phyloP scores from a whole-genome alignment of 2,797 vertebrate genomes.

The Coregonus suidteri region DNA sequence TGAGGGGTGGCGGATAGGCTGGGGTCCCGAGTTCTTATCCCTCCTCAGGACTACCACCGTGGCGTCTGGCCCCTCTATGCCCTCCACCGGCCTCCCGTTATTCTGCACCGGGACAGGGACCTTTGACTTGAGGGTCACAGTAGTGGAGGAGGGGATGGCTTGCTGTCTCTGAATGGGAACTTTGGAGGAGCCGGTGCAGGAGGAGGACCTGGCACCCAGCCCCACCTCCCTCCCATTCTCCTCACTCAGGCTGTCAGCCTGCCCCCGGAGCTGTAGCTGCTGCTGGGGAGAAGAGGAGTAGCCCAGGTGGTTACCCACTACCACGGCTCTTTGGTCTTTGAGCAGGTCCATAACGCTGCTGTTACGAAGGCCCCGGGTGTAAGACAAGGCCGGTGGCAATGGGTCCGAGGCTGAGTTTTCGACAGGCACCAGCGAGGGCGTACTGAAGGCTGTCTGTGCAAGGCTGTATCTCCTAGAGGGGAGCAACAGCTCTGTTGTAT shows the following conservation, averaged over 20 bases:
- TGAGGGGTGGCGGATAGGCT: slow-evolving; percentile 86
- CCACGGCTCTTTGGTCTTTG: slow-evolving; percentile 88
- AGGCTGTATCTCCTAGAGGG: slow-evolving; percentile 72
- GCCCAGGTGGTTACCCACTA: slow-evolving; percentile 78
- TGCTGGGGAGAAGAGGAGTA: slow-evolving; percentile 72
- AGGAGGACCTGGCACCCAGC: slow-evolving; percentile 67
- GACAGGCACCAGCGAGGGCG: slow-evolving; percentile 75
- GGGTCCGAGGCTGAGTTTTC: slow-evolving; percentile 76
- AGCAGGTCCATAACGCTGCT: slow-evolving; percentile 56
- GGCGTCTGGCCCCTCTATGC: slow-evolving; percentile 64
- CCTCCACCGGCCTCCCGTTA: slow-evolving; percentile 55
- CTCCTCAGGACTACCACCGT: slow-evolving; percentile 78
- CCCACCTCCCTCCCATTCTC: slow-evolving; percentile 68
- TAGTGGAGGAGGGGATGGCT: slow-evolving; percentile 62
- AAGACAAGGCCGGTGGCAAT: slow-evolving; percentile 69
- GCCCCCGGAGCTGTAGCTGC: slow-evolving; percentile 73
- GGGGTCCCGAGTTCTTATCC: slow-evolving; percentile 79
- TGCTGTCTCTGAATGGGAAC: slow-evolving; percentile 55
- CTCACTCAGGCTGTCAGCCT: slow-evolving; percentile 75
- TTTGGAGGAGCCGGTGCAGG: slow-evolving; percentile 71
- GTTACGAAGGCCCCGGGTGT: slow-evolving; percentile 62
- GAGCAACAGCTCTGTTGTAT: slow-evolving; percentile 65
- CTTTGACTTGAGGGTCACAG: slow-evolving; percentile 69
- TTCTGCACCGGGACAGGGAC: slow-evolving; percentile 61
- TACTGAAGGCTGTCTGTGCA: slow-evolving; percentile 59